Evolutionary conservation across 2,113 vertebrate genomes (phyloP).

Genomic region (Paracanthobrama guichenoti): DNA sequence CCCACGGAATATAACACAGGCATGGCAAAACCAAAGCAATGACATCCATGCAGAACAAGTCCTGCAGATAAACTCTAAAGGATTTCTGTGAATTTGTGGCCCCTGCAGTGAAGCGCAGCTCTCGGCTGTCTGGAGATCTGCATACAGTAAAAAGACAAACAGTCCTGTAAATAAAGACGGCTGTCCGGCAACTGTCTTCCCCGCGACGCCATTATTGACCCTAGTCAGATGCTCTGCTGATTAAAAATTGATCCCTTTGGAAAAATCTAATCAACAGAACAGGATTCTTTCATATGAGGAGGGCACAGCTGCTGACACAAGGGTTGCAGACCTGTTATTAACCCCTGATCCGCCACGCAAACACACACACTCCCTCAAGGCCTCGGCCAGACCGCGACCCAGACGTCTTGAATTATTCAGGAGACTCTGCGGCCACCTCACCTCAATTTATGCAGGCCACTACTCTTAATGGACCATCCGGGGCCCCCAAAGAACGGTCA

Average conservation of each 20-base stretch:
- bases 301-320: constrained; percentile 91
- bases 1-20: not conserved
- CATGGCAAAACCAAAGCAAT: not conserved
- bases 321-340: constrained; percentile 96
- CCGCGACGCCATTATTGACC: constrained; percentile 87
- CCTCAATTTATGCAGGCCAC: constrained; percentile 80
- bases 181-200: constrained; percentile 85
- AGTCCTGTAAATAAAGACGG: constrained; percentile 91
- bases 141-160: constrained; percentile 86
- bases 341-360: constrained; percentile 87
- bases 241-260: constrained; percentile 99
- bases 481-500: constrained; percentile 64
- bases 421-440: constrained; percentile 72
- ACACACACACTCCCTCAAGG: constrained; percentile 70
- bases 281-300: constrained; percentile 96
- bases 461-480: constrained; percentile 78
- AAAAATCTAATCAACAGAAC: constrained; percentile 99
- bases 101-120: constrained; percentile 59
- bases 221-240: constrained; percentile 99
- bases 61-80: constrained; percentile 13
- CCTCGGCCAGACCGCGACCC: constrained; percentile 77
- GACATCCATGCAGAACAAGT: too few species aligned
- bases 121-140: constrained; percentile 67
- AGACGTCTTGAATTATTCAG: constrained; percentile 95
- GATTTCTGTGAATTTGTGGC: not conserved